Conservation (phyloP, 2,888 invertebrate genomes). For the Papilio elwesi region DNA sequence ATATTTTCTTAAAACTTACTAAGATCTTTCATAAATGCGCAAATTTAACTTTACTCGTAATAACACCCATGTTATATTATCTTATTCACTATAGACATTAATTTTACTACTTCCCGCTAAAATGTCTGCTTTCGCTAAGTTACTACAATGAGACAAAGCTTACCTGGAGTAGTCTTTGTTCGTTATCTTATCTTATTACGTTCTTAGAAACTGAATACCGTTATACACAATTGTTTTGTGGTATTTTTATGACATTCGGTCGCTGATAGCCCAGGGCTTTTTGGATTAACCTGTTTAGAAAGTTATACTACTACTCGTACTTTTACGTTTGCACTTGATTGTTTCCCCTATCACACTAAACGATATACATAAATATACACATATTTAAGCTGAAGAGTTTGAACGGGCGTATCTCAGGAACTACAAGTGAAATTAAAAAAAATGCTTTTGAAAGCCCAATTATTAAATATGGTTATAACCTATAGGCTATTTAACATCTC, state of each 20-base stretch:
- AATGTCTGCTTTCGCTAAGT: not conserved
- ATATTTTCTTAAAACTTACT: too few relatives aligned
- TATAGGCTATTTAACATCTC: too few relatives aligned
- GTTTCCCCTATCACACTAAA: not conserved
- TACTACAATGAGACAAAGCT: not conserved
- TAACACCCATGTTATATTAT: not conserved
- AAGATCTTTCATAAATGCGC: not conserved
- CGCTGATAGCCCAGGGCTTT: not conserved
- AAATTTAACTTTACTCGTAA: not conserved
- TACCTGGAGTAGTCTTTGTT: not conserved
- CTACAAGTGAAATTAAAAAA: too few relatives aligned
- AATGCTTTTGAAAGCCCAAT: too few relatives aligned
- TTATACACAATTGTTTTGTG: not conserved
- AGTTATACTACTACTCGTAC: not conserved
- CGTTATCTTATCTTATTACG: conserved; percentile 11
- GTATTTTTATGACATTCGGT: not conserved
- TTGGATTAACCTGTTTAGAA: not conserved
- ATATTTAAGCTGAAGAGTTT: too few relatives aligned
- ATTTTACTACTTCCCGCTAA: not conserved
- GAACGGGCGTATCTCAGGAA: too few relatives aligned
- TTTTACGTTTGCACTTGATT: not conserved
- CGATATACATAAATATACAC: too few relatives aligned
- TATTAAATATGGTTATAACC: too few relatives aligned
- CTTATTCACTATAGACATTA: not conserved
- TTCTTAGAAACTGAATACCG: conserved; percentile 1